A percentile compares a stretch with the other conserved stretches of the same genome.
These are phyloP conservation scores for Dreissena rostriformis DNA, from an alignment of 1,140 invertebrate genomes.

Conservation along the genomic window DNA sequence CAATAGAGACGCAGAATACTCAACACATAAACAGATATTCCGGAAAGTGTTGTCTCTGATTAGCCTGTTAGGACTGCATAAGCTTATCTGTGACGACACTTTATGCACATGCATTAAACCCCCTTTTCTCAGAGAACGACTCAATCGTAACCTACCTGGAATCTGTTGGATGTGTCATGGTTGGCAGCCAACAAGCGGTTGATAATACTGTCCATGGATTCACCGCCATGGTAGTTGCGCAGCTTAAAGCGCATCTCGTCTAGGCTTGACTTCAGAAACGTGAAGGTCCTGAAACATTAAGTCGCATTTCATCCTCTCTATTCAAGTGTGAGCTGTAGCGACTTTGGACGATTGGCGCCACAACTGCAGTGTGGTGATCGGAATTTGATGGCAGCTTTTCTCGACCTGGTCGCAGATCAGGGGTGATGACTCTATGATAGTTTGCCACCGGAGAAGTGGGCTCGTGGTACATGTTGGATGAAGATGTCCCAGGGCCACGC, in stretches of 20 bases:
- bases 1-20: too few species aligned
- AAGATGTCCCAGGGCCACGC: neutral
- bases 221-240: constrained; percentile 59
- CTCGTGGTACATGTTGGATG: constrained; percentile 19
- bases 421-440: constrained; percentile 38
- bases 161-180: constrained; percentile 56
- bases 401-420: constrained; percentile 30
- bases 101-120: too few species aligned
- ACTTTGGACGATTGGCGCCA: constrained; percentile 64
- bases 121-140: too few species aligned
- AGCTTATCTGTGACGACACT: too few species aligned
- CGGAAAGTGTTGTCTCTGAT: too few species aligned
- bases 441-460: constrained; percentile 4
- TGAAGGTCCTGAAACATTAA: constrained; percentile 75
- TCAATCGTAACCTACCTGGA: constrained; percentile 54
- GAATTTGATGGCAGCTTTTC: constrained; percentile 37
- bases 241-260: constrained; percentile 70
- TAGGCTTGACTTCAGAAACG: constrained; percentile 68
- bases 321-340: constrained; percentile 40
- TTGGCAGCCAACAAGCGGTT: constrained; percentile 67
- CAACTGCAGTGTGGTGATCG: constrained; percentile 66
- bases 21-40: too few species aligned
- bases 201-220: constrained; percentile 71
- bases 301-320: constrained; percentile 70
- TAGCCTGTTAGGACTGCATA: too few species aligned